Evolutionary conservation across 2,888 invertebrate genomes (phyloP).

Genomic region (Meiosimyza platycephala): DNA sequence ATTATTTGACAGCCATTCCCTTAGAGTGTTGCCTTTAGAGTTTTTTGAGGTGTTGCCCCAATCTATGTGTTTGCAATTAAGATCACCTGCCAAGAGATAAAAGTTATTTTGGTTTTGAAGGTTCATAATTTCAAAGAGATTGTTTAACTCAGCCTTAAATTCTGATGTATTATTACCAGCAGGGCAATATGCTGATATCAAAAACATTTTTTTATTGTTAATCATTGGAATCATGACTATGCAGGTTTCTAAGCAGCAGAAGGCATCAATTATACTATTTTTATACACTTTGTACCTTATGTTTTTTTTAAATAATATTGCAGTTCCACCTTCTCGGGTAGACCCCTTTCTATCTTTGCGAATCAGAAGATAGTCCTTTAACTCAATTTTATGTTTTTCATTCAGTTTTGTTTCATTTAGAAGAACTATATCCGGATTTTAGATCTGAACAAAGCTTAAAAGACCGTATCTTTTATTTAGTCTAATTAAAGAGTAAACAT

Average conservation of each 20-base stretch:
- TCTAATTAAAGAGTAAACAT: conserved; percentile 36
- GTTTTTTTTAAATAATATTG: conserved; percentile 33
- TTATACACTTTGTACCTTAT: conserved; percentile 17
- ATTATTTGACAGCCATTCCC: no score
- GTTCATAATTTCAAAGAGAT: conserved; percentile 28
- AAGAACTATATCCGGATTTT: conserved; percentile 31
- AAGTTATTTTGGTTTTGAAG: conserved; percentile 19
- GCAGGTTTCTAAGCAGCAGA: conserved; percentile 29
- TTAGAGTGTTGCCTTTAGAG: no score
- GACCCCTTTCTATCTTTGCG: conserved; percentile 25
- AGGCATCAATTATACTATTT: conserved; percentile 18
- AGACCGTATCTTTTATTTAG: conserved; percentile 32
- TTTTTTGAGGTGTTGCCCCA: not conserved
- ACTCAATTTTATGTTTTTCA: conserved; percentile 19
- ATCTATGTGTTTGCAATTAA: conserved; percentile 19
- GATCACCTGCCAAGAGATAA: conserved; percentile 24
- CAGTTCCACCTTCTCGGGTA: conserved; percentile 20
- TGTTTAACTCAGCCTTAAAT: conserved; percentile 12
- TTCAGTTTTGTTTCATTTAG: conserved; percentile 35
- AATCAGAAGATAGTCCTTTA: conserved; percentile 17
- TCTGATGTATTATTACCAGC: conserved; percentile 29
- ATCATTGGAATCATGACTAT: not conserved
- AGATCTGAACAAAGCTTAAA: conserved; percentile 25
- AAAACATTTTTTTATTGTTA: conserved; percentile 3
- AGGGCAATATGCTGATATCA: conserved; percentile 31